A percentile compares a stretch with the other conserved stretches of the same genome.
Evolutionary conservation across 2,113 vertebrate species (phyloP).

Genomic region (Aegithalos caudatus): DNA sequence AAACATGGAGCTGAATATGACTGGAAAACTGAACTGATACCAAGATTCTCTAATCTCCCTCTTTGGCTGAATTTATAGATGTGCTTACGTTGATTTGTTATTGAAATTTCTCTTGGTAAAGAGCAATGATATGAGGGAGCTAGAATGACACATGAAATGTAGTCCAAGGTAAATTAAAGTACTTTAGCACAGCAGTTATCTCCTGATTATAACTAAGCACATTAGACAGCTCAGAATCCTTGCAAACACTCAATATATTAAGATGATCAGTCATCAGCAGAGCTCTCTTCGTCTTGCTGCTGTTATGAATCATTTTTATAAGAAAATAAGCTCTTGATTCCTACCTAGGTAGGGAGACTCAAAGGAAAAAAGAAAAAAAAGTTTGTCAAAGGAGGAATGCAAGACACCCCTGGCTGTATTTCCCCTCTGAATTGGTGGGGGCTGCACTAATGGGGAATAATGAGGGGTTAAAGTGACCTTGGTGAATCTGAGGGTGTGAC

Average conservation of each 20-base stretch:
- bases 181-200: constrained; percentile 35
- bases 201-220: constrained; percentile 28
- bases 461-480: not conserved
- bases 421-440: not conserved
- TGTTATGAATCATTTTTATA: constrained; percentile 29
- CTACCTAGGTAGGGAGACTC: not conserved
- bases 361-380: not conserved
- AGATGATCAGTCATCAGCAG: constrained; percentile 33
- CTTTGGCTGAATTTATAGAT: not conserved
- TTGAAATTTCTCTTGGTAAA: constrained; percentile 1
- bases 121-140: not conserved
- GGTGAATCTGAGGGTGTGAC: not conserved
- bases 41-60: constrained; percentile 9
- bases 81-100: constrained; percentile 4
- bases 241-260: constrained; percentile 58
- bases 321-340: constrained; percentile 33
- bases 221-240: constrained; percentile 36
- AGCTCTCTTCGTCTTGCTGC: not conserved
- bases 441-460: not conserved
- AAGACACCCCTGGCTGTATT: not conserved
- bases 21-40: not conserved
- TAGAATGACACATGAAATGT: constrained; percentile 22
- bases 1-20: not conserved
- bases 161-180: constrained; percentile 49
- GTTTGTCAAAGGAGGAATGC: not conserved